Conservation (phyloP, 2,797 vertebrate genomes). For the Leptatherina wallacei region DNA sequence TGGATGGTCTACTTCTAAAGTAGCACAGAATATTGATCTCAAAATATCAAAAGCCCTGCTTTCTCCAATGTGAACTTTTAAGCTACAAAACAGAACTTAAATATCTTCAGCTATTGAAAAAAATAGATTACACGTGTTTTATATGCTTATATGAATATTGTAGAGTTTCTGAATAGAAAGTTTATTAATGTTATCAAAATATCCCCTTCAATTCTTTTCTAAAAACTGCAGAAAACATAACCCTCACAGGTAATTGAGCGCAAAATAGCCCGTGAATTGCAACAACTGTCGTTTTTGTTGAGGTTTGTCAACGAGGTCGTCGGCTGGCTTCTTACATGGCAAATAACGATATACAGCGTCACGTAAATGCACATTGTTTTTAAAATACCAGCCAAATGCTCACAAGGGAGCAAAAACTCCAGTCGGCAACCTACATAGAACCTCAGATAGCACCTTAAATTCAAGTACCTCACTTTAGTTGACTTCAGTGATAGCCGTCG, state of each 20-base stretch:
- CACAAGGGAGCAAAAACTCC: not conserved
- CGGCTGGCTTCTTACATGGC: not conserved
- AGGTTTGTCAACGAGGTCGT: constrained; percentile 16
- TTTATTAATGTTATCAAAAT: not conserved
- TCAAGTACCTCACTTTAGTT: not conserved
- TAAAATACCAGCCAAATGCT: not conserved
- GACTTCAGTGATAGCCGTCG: not conserved
- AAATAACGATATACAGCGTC: not conserved
- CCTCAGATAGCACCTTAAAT: not conserved
- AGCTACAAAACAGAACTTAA: not conserved
- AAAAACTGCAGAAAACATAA: constrained; percentile 6
- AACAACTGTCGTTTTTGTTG: not conserved
- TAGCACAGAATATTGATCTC: not conserved
- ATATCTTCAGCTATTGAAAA: not conserved
- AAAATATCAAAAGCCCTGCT: not conserved
- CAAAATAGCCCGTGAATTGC: not conserved
- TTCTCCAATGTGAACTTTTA: not conserved
- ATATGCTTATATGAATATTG: not conserved
- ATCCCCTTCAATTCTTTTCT: not conserved
- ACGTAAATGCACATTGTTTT: not conserved
- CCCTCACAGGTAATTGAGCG: not conserved
- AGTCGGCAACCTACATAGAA: not conserved
- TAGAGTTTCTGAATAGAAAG: constrained; percentile 1
- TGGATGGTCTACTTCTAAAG: not conserved
- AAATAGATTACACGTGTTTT: not conserved